Conservation (phyloP, 2,113 vertebrate species). For the Ardeotis arabs region DNA sequence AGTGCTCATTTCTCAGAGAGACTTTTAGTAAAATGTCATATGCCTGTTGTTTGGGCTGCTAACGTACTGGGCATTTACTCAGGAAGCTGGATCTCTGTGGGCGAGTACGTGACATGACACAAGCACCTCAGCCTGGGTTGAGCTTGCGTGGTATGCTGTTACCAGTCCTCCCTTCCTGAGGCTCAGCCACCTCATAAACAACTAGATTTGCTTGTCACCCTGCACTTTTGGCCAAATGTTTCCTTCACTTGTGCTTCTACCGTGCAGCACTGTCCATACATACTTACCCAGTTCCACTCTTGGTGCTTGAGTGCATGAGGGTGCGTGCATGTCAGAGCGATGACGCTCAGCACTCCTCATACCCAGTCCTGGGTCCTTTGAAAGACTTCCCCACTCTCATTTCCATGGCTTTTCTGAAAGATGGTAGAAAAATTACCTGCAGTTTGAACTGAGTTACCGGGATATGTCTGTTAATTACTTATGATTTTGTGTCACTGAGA, state of each 20-base stretch:
- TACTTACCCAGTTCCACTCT: background rate
- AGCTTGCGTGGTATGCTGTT: background rate
- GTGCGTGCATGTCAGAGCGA: background rate
- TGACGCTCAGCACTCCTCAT: background rate
- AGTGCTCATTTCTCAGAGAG: background rate
- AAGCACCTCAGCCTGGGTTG: background rate
- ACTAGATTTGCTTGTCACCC: background rate
- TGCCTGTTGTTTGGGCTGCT: background rate
- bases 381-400: background rate
- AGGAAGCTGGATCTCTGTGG: background rate
- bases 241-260: background rate
- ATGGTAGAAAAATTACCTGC: background rate
- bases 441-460: background rate
- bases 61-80: background rate
- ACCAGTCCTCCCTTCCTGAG: background rate
- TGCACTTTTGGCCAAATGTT: background rate
- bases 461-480: background rate
- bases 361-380: background rate
- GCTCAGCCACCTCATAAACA: background rate
- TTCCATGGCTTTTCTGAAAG: background rate
- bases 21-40: background rate
- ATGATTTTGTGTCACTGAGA: background rate
- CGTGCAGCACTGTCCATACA: rapidly evolving
- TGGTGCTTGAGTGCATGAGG: background rate
- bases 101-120: background rate